Evolutionary conservation across 2,113 vertebrate species (phyloP), one percentile per base, ranked within the genome.

Genomic region (Plecotus auritus): DNA sequence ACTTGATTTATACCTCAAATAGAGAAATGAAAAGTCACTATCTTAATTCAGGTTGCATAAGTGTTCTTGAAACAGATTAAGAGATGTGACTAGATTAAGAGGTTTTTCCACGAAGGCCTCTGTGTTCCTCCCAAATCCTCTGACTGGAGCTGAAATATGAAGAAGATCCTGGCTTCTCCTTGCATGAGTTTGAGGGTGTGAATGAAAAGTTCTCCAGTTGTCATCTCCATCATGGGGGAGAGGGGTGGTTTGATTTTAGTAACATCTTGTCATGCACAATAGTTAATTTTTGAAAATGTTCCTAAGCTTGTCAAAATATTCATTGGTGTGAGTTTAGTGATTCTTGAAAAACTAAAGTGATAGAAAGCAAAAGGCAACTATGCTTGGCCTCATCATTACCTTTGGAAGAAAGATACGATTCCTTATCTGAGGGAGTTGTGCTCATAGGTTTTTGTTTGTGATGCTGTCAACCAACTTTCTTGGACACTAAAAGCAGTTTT

Each of bases 251-350:
- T 67, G 54, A 93, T 85, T 91, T 95, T 92, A 96, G 74, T 42
- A 96, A 91, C 9, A 1, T 80, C 94, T 97, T 93, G 64, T 64
- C 69, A 83, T 32, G 88, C 13, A 95, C 47, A 56, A 80, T 45
- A 90, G 76, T 87, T 96, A 95, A 61, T 92, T 96, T 95, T 92
- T 92, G 35, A 90, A 85, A 93, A 97, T 78, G 74, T 95, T 95
- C 93, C 85, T 81, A 90, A 86, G 49, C 94, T 86, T 91, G 82
- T 95, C 97, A 91, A 96, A 95, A 92, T 95, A 96, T 67, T 85
- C 83, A 40, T 72, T 96, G 91, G 82, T 84, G 37, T 54, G 73
- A 96, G 47, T 94, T 90, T 81, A 96, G 59, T 92, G 84, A 85
- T 91, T 81, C 90, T 90, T 61, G 22, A 83, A 64, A 88, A 91